Percentiles rank a stretch among this genome's conserved stretches.
Evolutionary conservation across 2,888 invertebrate species (phyloP).

Genomic region (Plutella xylostella): DNA sequence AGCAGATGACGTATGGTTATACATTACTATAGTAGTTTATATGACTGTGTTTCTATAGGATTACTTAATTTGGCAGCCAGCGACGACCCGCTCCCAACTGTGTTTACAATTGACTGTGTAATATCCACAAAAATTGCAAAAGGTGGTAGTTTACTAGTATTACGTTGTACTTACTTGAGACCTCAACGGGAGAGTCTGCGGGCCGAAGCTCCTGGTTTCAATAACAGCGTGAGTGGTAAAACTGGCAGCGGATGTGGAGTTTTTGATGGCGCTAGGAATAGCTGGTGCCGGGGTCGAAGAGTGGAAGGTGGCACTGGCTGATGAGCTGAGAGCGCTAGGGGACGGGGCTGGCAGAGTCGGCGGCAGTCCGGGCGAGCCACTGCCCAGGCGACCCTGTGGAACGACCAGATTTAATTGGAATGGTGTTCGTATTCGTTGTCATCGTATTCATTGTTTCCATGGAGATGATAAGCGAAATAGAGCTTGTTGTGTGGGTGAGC

Average conservation of each 20-base stretch:
- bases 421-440: no score
- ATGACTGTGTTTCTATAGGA: no score
- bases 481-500: no score
- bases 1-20: no score
- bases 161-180: constrained; percentile 42
- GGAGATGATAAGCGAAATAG: no score
- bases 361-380: constrained; percentile 74
- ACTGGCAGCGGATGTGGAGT: constrained; percentile 71
- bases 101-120: no score
- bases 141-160: no score
- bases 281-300: constrained; percentile 46
- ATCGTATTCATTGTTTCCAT: no score
- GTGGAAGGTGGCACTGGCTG: constrained; percentile 74
- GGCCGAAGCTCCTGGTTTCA: constrained; percentile 59
- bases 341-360: constrained; percentile 80
- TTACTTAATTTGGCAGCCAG: no score
- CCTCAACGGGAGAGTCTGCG: constrained; percentile 60
- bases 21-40: no score
- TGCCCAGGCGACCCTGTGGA: constrained; percentile 51
- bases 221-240: constrained; percentile 64
- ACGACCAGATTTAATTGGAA: background rate
- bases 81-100: no score
- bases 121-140: no score
- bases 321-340: constrained; percentile 72
- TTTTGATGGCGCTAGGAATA: constrained; percentile 55